Conservation (phyloP, 2,888 invertebrate genomes). For the Biston stratarius region DNA sequence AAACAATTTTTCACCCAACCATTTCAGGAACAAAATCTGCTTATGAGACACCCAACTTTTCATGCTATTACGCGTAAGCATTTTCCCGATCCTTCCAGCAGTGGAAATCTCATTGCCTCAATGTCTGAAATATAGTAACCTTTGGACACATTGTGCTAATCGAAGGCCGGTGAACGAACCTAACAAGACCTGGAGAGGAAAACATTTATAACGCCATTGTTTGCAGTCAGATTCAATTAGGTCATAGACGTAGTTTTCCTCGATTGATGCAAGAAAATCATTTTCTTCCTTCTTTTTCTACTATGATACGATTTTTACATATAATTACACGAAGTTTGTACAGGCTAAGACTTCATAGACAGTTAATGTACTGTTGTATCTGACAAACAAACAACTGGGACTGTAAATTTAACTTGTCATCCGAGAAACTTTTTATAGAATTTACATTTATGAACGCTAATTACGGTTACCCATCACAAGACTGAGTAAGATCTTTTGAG, state of each 20-base stretch:
- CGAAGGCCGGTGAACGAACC: conserved; percentile 23
- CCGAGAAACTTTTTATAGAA: no score
- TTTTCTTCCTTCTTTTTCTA: not conserved
- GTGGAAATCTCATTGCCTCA: conserved; percentile 1
- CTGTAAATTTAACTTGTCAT: no score
- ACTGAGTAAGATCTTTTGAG: no score
- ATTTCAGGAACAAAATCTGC: no score
- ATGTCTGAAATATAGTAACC: conserved; percentile 17
- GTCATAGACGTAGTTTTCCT: conserved; percentile 1
- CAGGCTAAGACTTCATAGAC: not conserved
- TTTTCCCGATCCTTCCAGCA: not conserved
- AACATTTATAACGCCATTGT: conserved; percentile 9
- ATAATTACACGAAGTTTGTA: not conserved
- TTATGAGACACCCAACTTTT: no score
- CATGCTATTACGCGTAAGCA: no score
- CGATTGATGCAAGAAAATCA: not conserved
- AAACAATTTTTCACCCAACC: no score
- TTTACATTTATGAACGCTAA: no score
- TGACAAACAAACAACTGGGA: no score
- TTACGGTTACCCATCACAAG: no score
- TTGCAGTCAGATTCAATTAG: not conserved
- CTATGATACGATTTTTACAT: not conserved
- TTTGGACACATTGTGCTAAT: conserved; percentile 7
- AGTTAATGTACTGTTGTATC: no score
- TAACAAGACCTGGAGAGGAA: not conserved